Base-by-base conservation (phyloP, 2,888 invertebrate genomes). In the Stegana nigrithorax region DNA sequence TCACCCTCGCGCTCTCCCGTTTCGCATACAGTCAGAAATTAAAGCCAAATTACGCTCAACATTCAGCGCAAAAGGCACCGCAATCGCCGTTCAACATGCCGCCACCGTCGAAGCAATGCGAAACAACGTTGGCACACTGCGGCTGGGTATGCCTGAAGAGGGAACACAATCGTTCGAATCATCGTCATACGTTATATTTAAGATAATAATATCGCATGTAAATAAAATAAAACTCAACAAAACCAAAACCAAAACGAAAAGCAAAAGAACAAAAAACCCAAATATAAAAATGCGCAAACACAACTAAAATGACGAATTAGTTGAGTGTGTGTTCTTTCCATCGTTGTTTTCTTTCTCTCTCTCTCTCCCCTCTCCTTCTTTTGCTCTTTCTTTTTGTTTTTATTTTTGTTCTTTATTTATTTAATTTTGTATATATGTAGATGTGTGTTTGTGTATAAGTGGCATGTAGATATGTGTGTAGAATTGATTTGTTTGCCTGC, bases 201-300 rank as follows among this genome's bases (percentile, higher is more conserved):
- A 51, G 51, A 51, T 51, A 51, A 50, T 26, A 50, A 51, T 51
- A 51, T 51, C 51, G 51, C 51, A 27, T 51, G 51, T 27, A 51
- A 51, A 47, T 47, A 25, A 47, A 23, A 47, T 47, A 47, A 47
- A 47, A 47, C n/a, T 23, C 47, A 47, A 47, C 47, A 12, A 47
- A 21, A 14, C 12, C n/a, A 44, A n/a, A 36, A 36, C 36, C n/a
- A n/a, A n/a, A n/a, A n/a, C n/a, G 29, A 10, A 29, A 39, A 39
- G 2, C 12, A 39, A 39, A 39, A 8, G 39, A 39, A 39, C 39
- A 39, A 2, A n/a, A 39, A n/a, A n/a, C n/a, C n/a, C n/a, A n/a
- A n/a, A n/a, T n/a, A 36, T 36, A 45, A 45, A 47, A 47, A 47
- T 47, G 25, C 47, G 47, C 47, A 47, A 47, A 47, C 47, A 47